Evolutionary conservation across 2,113 vertebrate genomes (phyloP), one percentile per base, ranked within the genome.

Genomic region (Rhabdornis inornatus): DNA sequence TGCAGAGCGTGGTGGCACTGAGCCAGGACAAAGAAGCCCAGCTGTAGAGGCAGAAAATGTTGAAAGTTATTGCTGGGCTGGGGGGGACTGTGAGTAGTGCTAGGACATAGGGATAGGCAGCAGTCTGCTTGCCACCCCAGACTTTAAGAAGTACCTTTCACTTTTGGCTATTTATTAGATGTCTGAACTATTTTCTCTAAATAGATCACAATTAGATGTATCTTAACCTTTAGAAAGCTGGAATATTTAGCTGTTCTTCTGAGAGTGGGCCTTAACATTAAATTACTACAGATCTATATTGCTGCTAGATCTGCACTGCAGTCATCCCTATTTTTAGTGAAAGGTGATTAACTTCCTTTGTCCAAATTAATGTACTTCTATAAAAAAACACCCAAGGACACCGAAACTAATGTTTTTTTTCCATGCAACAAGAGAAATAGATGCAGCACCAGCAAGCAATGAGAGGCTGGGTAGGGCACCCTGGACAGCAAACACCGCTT

Each of bases 371-470:
- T 49, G 18, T 71, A 53, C 68, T 71, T 75, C 30, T 83, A 28
- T 13, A 4, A 53, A 87, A 76, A 57, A 49, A 5, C 5, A 47
- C 21, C 37, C 37, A 47, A 64, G 47, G 57, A 47, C 55, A 35
- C 20, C 1, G 2, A 72, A 23, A 72, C 17, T 45, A 45, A 63
- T 28, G 30, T 2, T 81, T 84, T 69, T 66, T 50, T 31, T 30
- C 40, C 16, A 27, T 20, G 27, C 40, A 47, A 52, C 24, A 42
- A n/a, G 69, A 64, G 33, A 65, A 42, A 64, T 27, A 28, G 0
- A 16, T 13, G 31, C 35, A 66, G 66, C 17, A 56, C 7, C 19
- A 25, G 11, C 0, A 0, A 86, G 80, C 2, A 10, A 27, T 23
- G 30, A 50, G 30, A 60, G 33, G 52, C 24, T 39, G 30, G 27